Evolutionary conservation across 2,888 invertebrate genomes (phyloP), one percentile per base, ranked within the genome.

Genomic region (Lampropteryx suffumata): DNA sequence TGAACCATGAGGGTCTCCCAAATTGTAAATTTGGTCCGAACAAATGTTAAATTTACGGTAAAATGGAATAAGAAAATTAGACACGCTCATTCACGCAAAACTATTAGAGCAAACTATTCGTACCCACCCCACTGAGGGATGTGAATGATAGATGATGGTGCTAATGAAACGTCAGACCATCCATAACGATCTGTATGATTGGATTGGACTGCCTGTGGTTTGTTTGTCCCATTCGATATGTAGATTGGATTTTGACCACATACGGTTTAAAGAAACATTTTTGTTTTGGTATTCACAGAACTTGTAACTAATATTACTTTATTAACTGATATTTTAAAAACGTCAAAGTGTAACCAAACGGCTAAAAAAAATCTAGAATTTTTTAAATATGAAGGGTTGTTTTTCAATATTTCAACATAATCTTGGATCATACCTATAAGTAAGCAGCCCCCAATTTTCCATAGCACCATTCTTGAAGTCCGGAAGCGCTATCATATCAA

Each of bases 401-500:
- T n/a, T 17, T 17, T 17, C 2, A 4, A 4, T 17, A 2, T 17
- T 3, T 4, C 17, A 17, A 17, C 17, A 17, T 17, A 17, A 17
- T 17, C 2, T 17, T 17, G 5, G 9, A 48, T 30, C 55, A 55
- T 68, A 93, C 94, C 94, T 92, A 78, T 93, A 96, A 0, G 95
- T 95, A 7, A 96, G 92, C 12, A 96, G 76, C 0, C 96, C 96
- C 95, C 96, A 96, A 73, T 96, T 96, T 76, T 96, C 97, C 97
- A 97, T 97, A 0, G 97, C 97, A 0, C 96, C 96, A 1, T 96
- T 95, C 43, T 94, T 93, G 73, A 97, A 98, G 77, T 98, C 97
- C 0, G 98, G 97, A 50, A 98, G 84, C 0, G 97, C 98, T n/a
- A 97, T 94, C 96, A 98, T 96, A 73, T 98, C 98, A 55, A 96